Percentiles rank a stretch among this genome's conserved stretches.
Evolutionary conservation across 2,113 vertebrate species (phyloP).

Genomic region (Chitala chitala): DNA sequence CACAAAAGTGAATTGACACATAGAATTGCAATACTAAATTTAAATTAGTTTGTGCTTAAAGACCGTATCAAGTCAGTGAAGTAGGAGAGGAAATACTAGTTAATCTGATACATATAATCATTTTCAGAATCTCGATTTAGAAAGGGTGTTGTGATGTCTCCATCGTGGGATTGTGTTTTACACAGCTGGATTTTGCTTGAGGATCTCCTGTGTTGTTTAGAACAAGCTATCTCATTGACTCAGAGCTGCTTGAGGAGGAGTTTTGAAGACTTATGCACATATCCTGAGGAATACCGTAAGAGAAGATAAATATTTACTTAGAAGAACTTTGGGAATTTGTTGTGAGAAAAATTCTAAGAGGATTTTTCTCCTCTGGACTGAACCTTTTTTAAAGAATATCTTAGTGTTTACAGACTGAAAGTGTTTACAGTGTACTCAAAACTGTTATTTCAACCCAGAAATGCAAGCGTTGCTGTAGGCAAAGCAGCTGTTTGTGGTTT

Average conservation of each 20-base stretch:
- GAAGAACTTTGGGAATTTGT: neutral
- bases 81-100: too few relatives aligned
- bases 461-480: neutral
- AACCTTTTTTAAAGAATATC: neutral
- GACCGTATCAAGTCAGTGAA: too few relatives aligned
- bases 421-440: neutral
- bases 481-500: neutral
- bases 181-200: too few relatives aligned
- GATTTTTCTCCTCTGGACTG: neutral
- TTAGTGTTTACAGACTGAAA: conserved; percentile 2
- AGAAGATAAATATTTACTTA: neutral
- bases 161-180: too few relatives aligned
- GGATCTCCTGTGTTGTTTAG: neutral
- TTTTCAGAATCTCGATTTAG: too few relatives aligned
- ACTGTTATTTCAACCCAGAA: neutral
- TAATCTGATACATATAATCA: too few relatives aligned
- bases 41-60: too few relatives aligned
- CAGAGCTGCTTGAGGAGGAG: neutral
- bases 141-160: too few relatives aligned
- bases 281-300: neutral
- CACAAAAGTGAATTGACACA: too few relatives aligned
- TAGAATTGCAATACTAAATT: too few relatives aligned
- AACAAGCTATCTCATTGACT: too few relatives aligned
- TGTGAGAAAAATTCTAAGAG: neutral
- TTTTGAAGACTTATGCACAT: neutral